These are phyloP conservation scores for Orcinus orca DNA, from an alignment of 2,113 vertebrate species.

Conservation along the genomic window DNA sequence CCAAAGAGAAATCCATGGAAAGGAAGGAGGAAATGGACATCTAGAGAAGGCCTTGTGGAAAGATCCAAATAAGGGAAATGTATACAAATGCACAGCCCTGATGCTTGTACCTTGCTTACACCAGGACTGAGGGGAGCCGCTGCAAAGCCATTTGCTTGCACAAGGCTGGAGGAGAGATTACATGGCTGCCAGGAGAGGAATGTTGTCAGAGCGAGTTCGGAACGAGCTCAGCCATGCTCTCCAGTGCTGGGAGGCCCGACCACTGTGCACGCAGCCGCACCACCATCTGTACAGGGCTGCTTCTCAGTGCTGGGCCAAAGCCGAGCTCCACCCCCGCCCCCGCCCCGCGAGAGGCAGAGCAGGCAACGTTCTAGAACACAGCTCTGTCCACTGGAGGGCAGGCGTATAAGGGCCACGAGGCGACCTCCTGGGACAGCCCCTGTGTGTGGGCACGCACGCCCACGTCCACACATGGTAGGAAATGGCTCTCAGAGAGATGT, in stretches of 20 bases:
- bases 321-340: no score
- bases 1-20: not conserved
- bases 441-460: rapidly evolving
- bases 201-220: constrained; percentile 55
- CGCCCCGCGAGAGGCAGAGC: not conserved
- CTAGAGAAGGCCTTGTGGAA: not conserved
- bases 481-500: rapidly evolving
- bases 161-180: constrained; percentile 67
- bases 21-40: not conserved
- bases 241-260: constrained; percentile 36
- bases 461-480: not conserved
- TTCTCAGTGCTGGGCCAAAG: not conserved
- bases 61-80: not conserved
- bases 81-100: not conserved
- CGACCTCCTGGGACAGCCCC: not conserved
- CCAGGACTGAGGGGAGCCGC: not conserved
- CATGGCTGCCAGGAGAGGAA: constrained; percentile 75
- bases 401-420: not conserved
- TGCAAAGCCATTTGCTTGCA: constrained; percentile 72
- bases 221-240: constrained; percentile 34
- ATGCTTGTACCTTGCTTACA: not conserved
- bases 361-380: not conserved
- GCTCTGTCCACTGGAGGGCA: not conserved
- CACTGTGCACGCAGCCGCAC: constrained; percentile 61
- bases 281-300: constrained; percentile 64